Conservation (phyloP, 2,797 vertebrate genomes). For the Acanthurus lineatus region DNA sequence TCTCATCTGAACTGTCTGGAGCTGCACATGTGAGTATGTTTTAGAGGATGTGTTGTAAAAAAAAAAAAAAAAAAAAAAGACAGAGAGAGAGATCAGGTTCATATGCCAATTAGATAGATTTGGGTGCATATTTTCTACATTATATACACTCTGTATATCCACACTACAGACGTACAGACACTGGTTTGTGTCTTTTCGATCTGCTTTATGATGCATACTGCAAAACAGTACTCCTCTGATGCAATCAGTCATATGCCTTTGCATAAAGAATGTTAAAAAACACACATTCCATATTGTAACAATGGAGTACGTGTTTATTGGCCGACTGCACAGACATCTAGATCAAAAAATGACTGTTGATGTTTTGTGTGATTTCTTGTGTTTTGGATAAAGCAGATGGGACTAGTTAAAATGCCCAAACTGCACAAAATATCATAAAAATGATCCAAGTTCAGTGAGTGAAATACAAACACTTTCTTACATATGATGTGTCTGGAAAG, state of each 20-base stretch:
- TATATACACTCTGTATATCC: constrained; percentile 31
- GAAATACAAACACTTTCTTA: constrained; percentile 44
- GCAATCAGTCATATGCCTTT: constrained; percentile 40
- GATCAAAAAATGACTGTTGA: constrained; percentile 75
- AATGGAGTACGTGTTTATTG: constrained; percentile 79
- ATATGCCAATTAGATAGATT: constrained; percentile 47
- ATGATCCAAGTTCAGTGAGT: constrained; percentile 3
- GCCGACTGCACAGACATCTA: constrained; percentile 70
- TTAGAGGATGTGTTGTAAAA: constrained; percentile 3
- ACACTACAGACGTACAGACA: too few species aligned
- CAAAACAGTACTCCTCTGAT: constrained; percentile 30
- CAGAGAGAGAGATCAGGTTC: constrained; percentile 17
- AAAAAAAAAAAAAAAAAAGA: constrained; percentile 22
- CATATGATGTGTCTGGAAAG: not conserved
- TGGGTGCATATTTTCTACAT: constrained; percentile 24
- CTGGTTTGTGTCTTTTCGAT: constrained; percentile 1
- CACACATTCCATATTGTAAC: constrained; percentile 54
- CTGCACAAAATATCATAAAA: constrained; percentile 52
- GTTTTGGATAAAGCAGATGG: constrained; percentile 75
- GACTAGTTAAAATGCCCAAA: constrained; percentile 49
- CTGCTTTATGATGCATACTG: constrained; percentile 41
- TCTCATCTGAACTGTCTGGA: constrained; percentile 86
- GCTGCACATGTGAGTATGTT: constrained; percentile 40
- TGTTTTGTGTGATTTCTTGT: constrained; percentile 75
- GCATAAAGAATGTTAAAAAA: constrained; percentile 32